phyloP scores from a whole-genome alignment of 2,113 vertebrate species.

The Diadophis punctatus region DNA sequence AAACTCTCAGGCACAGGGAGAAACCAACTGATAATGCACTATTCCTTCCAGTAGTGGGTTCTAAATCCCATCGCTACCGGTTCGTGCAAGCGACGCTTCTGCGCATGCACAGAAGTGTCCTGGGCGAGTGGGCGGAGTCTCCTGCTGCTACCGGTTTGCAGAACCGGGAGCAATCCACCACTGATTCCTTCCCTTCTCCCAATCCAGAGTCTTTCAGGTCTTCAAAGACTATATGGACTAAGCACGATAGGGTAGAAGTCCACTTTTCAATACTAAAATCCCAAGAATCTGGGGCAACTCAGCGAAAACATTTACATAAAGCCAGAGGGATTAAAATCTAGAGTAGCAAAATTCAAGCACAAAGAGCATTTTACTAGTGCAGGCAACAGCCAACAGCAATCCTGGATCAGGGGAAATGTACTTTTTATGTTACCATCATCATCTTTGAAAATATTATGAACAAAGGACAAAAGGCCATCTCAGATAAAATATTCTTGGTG shows the following conservation, averaged over 20 bases:
- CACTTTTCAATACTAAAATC: not conserved
- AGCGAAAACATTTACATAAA: not conserved
- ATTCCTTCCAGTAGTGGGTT: no score
- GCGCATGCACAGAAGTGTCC: no score
- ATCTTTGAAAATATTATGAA: not conserved
- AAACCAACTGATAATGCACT: not conserved
- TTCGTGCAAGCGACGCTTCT: no score
- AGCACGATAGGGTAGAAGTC: not conserved
- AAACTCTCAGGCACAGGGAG: constrained; percentile 7
- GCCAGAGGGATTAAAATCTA: not conserved
- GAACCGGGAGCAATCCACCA: no score
- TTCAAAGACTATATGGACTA: not conserved
- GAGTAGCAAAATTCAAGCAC: not conserved
- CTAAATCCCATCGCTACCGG: no score
- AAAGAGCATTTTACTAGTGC: not conserved
- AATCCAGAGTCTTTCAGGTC: not conserved
- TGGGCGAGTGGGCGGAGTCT: no score
- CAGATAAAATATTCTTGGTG: not conserved
- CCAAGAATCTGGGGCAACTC: not conserved
- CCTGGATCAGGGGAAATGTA: not conserved
- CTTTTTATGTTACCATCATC: not conserved
- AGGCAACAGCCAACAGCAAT: not conserved
- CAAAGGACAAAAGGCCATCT: fast-evolving
- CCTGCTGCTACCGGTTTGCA: no score
- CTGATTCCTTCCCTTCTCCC: not conserved